phyloP scores from a whole-genome alignment of 2,888 invertebrate species.

The Calliphora vomitoria region DNA sequence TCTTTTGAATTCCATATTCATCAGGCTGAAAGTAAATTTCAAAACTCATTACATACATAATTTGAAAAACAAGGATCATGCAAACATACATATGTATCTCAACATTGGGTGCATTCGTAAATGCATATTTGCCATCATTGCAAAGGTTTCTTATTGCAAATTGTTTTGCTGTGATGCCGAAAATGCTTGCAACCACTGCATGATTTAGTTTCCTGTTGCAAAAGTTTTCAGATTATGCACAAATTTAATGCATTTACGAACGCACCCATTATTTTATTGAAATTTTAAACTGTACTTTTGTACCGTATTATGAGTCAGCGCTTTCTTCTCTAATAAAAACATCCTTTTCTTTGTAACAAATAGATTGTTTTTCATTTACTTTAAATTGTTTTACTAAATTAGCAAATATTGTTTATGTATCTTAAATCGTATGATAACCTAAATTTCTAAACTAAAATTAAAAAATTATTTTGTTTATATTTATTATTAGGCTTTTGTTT shows the following conservation, averaged over 20 bases:
- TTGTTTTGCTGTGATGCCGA: too few species aligned
- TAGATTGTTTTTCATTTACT: slow-evolving; percentile 60
- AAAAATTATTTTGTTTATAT: slow-evolving; percentile 42
- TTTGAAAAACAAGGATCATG: not conserved
- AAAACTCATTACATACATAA: slow-evolving; percentile 6
- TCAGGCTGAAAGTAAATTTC: not conserved
- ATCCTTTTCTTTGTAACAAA: slow-evolving; percentile 66
- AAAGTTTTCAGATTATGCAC: too few species aligned
- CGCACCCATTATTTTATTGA: too few species aligned
- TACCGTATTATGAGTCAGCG: too few species aligned
- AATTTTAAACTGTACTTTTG: too few species aligned
- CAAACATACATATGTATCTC: too few species aligned
- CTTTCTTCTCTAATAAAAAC: slow-evolving; percentile 37
- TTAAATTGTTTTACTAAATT: slow-evolving; percentile 70
- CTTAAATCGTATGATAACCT: slow-evolving; percentile 52
- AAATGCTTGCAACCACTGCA: too few species aligned
- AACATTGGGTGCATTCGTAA: too few species aligned
- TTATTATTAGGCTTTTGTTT: slow-evolving; percentile 12
- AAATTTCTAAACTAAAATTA: slow-evolving; percentile 56
- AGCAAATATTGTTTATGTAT: slow-evolving; percentile 56
- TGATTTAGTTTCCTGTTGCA: too few species aligned
- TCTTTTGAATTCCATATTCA: not conserved
- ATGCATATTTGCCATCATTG: too few species aligned
- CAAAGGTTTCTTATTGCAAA: too few species aligned
- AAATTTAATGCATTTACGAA: too few species aligned